Conservation (phyloP, 1,140 invertebrate genomes). For the Patella vulgata region DNA sequence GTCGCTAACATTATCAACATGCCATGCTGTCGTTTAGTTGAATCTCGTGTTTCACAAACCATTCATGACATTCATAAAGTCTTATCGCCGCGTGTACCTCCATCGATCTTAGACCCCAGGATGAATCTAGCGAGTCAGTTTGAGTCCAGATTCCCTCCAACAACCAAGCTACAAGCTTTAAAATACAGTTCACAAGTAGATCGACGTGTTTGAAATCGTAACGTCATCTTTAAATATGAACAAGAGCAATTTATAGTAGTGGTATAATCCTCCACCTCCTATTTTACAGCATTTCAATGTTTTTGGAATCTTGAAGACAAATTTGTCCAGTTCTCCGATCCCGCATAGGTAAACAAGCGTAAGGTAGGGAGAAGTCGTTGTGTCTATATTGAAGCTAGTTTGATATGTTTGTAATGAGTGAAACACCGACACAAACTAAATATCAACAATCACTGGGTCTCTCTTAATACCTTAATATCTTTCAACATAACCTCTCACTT, state of each 20-base stretch:
- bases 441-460: too few species aligned
- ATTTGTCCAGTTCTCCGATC: conserved; percentile 7
- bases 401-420: too few species aligned
- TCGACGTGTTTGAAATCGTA: conserved; percentile 4
- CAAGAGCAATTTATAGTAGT: conserved; percentile 8
- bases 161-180: background rate
- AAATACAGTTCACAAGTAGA: conserved; percentile 15
- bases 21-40: too few species aligned
- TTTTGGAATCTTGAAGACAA: conserved; percentile 15
- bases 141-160: too few species aligned
- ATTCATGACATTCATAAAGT: background rate
- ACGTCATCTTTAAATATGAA: conserved; percentile 11
- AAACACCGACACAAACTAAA: too few species aligned
- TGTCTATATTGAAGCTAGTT: too few species aligned
- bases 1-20: too few species aligned
- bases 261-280: conserved; percentile 16
- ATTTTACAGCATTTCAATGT: conserved; percentile 14
- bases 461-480: too few species aligned
- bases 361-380: background rate
- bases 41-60: background rate
- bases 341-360: conserved; percentile 2
- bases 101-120: conserved; percentile 6
- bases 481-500: too few species aligned
- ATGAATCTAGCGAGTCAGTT: too few species aligned
- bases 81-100: conserved; percentile 4